Evolutionary conservation across 2,888 invertebrate species (phyloP).

Genomic region (Leucoptera coffeella): DNA sequence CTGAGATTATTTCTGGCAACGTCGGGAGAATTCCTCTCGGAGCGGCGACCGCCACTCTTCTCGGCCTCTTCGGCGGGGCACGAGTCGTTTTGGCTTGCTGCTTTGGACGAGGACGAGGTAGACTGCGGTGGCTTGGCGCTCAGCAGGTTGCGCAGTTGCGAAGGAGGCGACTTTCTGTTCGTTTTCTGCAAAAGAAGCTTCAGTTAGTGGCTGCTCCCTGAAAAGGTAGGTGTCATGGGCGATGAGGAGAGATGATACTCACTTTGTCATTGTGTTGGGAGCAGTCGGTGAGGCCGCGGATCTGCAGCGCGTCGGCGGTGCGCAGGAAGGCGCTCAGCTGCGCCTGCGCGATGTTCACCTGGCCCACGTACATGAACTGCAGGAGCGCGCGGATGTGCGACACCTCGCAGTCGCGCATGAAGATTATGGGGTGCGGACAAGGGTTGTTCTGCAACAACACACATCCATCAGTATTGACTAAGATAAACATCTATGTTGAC

Average conservation of each 20-base stretch:
- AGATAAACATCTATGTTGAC: no score
- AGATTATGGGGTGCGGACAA: constrained; percentile 79
- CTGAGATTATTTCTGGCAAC: constrained; percentile 52
- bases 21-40: constrained; percentile 48
- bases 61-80: constrained; percentile 39
- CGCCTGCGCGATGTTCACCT: constrained; percentile 76
- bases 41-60: constrained; percentile 36
- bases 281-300: constrained; percentile 70
- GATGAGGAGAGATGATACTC: no score
- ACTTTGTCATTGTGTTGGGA: constrained; percentile 52
- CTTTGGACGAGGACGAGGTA: constrained; percentile 51
- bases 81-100: constrained; percentile 49
- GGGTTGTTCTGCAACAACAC: constrained; percentile 65
- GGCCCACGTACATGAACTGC: constrained; percentile 83
- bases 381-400: constrained; percentile 70
- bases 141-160: constrained; percentile 51
- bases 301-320: constrained; percentile 74
- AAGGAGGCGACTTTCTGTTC: constrained; percentile 47
- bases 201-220: not conserved
- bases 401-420: constrained; percentile 77
- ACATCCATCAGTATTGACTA: no score
- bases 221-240: no score
- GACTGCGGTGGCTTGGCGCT: constrained; percentile 49
- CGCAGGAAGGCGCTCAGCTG: constrained; percentile 69
- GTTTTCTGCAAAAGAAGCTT: constrained; percentile 28